These are phyloP conservation scores for Pseudochaenichthys georgianus DNA, from an alignment of 2,797 vertebrate genomes.

Conservation along the genomic window DNA sequence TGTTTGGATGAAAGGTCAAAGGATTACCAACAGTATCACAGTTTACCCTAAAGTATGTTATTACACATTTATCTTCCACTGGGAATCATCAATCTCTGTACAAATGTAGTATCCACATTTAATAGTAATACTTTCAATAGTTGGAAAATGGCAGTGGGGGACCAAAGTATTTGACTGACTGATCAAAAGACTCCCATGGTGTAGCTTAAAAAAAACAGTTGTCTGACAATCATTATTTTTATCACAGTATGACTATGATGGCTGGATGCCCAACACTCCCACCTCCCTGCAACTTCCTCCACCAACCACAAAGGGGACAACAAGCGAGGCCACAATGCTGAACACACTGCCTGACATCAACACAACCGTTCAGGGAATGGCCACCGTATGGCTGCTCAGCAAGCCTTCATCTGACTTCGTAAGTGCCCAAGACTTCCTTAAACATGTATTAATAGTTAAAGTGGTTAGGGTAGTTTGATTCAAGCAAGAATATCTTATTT, in stretches of 20 bases:
- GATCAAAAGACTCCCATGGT: not conserved
- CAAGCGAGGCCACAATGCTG: conserved; percentile 46
- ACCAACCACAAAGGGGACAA: conserved; percentile 57
- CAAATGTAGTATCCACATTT: not conserved
- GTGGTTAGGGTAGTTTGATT: too few species aligned
- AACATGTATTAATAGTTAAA: too few species aligned
- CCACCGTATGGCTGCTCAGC: conserved; percentile 66
- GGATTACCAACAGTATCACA: too few species aligned
- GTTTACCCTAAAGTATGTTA: too few species aligned
- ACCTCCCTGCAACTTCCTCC: conserved; percentile 58
- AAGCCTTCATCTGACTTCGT: conserved; percentile 64
- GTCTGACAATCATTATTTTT: not conserved
- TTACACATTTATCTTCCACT: too few species aligned
- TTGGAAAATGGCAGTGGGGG: too few species aligned
- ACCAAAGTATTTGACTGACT: not conserved
- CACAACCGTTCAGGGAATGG: conserved; percentile 34
- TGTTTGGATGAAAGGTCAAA: too few species aligned
- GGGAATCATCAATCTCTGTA: not conserved
- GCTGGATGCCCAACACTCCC: conserved; percentile 75
- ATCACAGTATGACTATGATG: conserved; percentile 63
- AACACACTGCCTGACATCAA: conserved; percentile 51
- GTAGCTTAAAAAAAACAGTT: not conserved
- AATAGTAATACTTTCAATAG: not conserved
- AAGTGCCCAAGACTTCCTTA: conserved; percentile 22
- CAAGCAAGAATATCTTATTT: not conserved